Conservation (phyloP, 1,140 invertebrate species). For the Ostrea edulis region DNA sequence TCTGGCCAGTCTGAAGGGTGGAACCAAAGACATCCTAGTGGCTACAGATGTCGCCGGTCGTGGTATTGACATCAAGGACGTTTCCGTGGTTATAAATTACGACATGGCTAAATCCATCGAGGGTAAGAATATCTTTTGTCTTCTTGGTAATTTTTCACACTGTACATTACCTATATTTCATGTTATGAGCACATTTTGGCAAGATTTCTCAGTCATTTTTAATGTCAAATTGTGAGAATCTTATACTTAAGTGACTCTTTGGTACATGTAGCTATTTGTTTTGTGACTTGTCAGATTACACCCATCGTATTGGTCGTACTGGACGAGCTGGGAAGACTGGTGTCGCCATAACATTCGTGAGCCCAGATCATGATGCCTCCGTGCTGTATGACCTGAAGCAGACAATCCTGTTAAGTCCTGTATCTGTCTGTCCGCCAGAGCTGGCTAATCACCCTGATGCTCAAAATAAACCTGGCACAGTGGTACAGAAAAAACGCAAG, state of each 20-base stretch:
- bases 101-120: slow-evolving; percentile 99
- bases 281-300: slow-evolving; percentile 89
- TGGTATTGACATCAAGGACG: slow-evolving; percentile 99
- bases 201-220: no score
- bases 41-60: slow-evolving; percentile 99
- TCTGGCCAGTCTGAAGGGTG: slow-evolving; percentile 95
- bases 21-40: slow-evolving; percentile 97
- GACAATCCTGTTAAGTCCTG: slow-evolving; percentile 92
- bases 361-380: slow-evolving; percentile 97
- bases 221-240: no score
- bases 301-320: slow-evolving; percentile 99
- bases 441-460: slow-evolving; percentile 99
- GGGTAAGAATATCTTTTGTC: slow-evolving; percentile 80
- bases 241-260: neutral
- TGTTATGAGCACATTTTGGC: no score
- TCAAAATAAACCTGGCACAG: slow-evolving; percentile 97
- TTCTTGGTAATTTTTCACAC: neutral
- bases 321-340: slow-evolving; percentile 99
- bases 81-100: slow-evolving; percentile 99
- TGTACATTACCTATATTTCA: no score
- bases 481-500: slow-evolving; percentile 92
- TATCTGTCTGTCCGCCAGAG: slow-evolving; percentile 97
- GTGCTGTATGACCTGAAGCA: slow-evolving; percentile 99
- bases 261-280: neutral
- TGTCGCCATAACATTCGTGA: slow-evolving; percentile 96